Evolutionary conservation across 1,140 invertebrate genomes (phyloP).

Genomic region (Agrilus planipennis): DNA sequence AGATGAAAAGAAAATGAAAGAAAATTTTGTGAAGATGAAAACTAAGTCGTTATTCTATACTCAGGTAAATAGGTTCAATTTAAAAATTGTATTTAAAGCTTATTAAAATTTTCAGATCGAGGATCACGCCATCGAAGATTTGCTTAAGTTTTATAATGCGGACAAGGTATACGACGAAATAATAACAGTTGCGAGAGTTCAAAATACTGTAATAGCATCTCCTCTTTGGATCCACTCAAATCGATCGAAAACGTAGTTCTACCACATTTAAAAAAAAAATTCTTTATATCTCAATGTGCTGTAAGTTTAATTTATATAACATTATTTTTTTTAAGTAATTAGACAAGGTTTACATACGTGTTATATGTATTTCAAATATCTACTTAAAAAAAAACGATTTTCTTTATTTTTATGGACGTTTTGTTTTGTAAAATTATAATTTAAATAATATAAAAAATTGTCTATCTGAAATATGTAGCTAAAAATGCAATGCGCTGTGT

Average conservation of each 20-base stretch:
- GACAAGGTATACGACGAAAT: conserved; percentile 46
- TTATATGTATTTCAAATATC: too few species aligned
- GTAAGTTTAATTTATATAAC: too few species aligned
- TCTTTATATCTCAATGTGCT: not conserved
- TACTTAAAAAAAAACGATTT: too few species aligned
- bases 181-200: conserved; percentile 47
- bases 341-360: too few species aligned
- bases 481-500: too few species aligned
- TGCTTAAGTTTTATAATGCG: conserved; percentile 51
- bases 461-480: too few species aligned
- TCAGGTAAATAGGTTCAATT: conserved; percentile 35
- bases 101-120: conserved; percentile 43
- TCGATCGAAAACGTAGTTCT: conserved; percentile 12
- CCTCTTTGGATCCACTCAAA: conserved; percentile 46
- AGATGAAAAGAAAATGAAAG: conserved; percentile 46
- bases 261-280: conserved; percentile 1
- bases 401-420: too few species aligned
- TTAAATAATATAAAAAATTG: too few species aligned
- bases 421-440: too few species aligned
- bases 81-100: not conserved
- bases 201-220: conserved; percentile 33
- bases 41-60: conserved; percentile 50
- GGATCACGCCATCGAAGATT: conserved; percentile 59
- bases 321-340: too few species aligned
- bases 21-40: conserved; percentile 45